phyloP scores from a whole-genome alignment of 2,888 invertebrate species.

The Papilio protenor region DNA sequence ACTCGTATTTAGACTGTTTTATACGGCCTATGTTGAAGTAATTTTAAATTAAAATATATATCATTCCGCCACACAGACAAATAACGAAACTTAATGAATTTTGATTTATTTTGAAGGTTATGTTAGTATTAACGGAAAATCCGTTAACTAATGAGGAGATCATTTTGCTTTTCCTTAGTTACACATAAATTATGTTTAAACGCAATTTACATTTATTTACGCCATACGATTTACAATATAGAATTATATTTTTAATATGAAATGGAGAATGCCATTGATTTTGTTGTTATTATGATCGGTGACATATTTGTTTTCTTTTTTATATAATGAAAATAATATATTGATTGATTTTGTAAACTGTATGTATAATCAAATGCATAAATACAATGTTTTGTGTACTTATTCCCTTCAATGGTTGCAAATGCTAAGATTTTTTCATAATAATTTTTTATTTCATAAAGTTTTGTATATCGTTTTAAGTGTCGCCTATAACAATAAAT shows the following conservation, averaged over 20 bases:
- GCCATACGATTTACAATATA: constrained; percentile 49
- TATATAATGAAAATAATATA: constrained; percentile 53
- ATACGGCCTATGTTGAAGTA: constrained; percentile 39
- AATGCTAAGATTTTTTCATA: constrained; percentile 69
- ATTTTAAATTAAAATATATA: constrained; percentile 19
- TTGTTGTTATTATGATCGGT: constrained; percentile 49
- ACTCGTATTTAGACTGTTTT: constrained; percentile 21
- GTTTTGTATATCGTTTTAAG: constrained; percentile 76
- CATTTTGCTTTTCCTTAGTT: constrained; percentile 18
- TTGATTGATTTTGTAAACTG: constrained; percentile 62
- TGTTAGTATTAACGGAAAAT: constrained; percentile 11
- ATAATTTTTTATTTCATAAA: constrained; percentile 66
- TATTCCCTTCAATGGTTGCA: constrained; percentile 74
- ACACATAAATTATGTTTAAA: constrained; percentile 30
- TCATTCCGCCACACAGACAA: constrained; percentile 19
- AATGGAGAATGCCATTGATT: constrained; percentile 51
- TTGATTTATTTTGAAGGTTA: constrained; percentile 8
- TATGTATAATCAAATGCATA: constrained; percentile 60
- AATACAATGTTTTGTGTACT: constrained; percentile 74
- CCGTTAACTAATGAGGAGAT: neutral
- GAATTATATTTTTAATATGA: constrained; percentile 48
- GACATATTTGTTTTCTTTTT: constrained; percentile 44
- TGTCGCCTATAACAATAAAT: constrained; percentile 80
- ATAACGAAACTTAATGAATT: constrained; percentile 23
- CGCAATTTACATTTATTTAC: constrained; percentile 44